Evolutionary conservation across 2,888 invertebrate species (phyloP).

Genomic region (Antheraea assamensis): DNA sequence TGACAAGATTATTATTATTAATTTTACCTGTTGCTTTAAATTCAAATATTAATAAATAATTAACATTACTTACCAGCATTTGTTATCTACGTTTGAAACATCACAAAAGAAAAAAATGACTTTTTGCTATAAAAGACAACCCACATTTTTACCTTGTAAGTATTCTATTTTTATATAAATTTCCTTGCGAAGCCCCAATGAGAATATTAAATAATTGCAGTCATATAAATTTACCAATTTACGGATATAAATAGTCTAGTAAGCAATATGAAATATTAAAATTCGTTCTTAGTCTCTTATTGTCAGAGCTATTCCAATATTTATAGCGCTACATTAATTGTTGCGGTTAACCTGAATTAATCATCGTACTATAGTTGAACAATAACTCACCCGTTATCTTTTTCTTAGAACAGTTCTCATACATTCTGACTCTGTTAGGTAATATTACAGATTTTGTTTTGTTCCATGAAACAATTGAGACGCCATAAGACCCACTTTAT

Average conservation of each 20-base stretch:
- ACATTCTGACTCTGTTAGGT: not conserved
- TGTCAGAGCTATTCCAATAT: not conserved
- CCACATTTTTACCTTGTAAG: no score
- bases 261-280: not conserved
- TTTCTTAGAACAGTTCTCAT: slow-evolving; percentile 29
- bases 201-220: not conserved
- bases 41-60: no score
- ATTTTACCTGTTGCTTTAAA: no score
- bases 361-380: slow-evolving; percentile 42
- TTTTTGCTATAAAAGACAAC: no score
- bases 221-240: not conserved
- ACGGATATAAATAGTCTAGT: not conserved
- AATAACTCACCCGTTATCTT: slow-evolving; percentile 38
- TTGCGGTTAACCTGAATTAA: slow-evolving; percentile 57
- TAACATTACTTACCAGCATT: no score
- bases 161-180: no score
- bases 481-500: not conserved
- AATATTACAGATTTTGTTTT: not conserved
- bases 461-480: not conserved
- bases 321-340: slow-evolving; percentile 14
- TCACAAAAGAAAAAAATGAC: no score
- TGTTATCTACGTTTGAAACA: no score
- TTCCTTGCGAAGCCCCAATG: not conserved
- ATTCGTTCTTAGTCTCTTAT: not conserved
- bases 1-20: not conserved